Percentiles rank a stretch among this genome's conserved stretches.
These are phyloP conservation scores for Gorsachius goisagi DNA, from an alignment of 2,113 vertebrate genomes.

Conservation along the genomic window DNA sequence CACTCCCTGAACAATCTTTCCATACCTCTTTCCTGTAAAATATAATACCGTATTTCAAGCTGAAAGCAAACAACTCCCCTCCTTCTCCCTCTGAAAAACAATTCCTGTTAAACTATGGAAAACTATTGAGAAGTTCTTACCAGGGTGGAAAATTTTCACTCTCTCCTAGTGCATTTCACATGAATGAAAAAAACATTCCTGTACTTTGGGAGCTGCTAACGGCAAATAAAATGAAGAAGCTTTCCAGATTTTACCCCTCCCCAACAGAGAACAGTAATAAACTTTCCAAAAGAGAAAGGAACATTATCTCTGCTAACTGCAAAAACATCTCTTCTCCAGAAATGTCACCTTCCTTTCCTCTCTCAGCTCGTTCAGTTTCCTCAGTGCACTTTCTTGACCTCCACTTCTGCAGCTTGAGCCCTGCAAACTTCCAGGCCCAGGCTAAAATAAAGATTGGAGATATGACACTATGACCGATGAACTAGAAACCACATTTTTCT, in stretches of 20 bases:
- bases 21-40: neutral
- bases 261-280: neutral
- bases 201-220: neutral
- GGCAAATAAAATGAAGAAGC: neutral
- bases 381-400: neutral
- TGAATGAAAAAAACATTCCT: neutral
- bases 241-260: neutral
- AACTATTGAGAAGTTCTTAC: neutral
- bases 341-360: neutral
- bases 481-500: neutral
- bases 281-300: neutral
- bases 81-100: neutral
- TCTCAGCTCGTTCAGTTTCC: neutral
- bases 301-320: neutral
- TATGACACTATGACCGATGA: neutral
- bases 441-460: neutral
- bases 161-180: neutral
- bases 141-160: neutral
- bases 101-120: neutral
- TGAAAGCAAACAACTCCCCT: neutral
- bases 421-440: neutral
- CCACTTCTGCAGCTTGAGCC: neutral
- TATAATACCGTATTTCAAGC: neutral
- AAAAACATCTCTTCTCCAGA: neutral
- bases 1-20: neutral